phyloP scores from a whole-genome alignment of 2,797 vertebrate genomes.

The Yasuhikotakia modesta region DNA sequence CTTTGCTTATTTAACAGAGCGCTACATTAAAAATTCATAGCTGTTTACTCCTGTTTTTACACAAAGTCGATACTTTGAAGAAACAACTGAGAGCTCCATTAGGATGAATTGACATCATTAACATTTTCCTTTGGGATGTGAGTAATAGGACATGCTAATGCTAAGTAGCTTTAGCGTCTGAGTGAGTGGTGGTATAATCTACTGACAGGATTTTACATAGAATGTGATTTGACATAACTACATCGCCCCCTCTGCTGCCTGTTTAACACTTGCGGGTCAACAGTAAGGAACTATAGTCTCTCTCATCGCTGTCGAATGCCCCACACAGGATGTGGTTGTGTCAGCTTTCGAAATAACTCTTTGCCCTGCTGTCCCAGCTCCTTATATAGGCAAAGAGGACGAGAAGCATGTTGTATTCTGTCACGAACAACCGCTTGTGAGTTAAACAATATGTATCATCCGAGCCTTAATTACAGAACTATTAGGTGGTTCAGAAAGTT shows the following conservation, averaged over 20 bases:
- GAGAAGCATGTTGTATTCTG: background rate
- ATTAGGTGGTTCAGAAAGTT: background rate
- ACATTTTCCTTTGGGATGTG: background rate
- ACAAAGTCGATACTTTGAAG: background rate
- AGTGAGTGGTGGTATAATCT: background rate
- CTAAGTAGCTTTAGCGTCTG: background rate
- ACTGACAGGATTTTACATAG: background rate
- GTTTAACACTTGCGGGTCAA: background rate
- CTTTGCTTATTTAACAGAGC: too few relatives aligned
- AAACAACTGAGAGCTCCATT: background rate
- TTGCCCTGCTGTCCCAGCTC: slow-evolving; percentile 64
- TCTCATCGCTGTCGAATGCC: slow-evolving; percentile 40
- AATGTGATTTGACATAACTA: background rate
- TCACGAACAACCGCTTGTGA: background rate
- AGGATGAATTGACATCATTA: background rate
- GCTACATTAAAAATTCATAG: too few relatives aligned
- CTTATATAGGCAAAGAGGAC: slow-evolving; percentile 76
- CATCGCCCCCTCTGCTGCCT: background rate
- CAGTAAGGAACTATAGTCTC: background rate
- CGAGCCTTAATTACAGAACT: background rate
- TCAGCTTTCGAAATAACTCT: slow-evolving; percentile 75
- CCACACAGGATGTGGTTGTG: slow-evolving; percentile 75
- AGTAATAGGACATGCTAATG: background rate
- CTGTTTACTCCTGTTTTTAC: background rate
- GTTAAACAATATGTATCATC: background rate